Evolutionary conservation across 2,797 vertebrate species (phyloP).

Genomic region (Periophthalmus magnuspinnatus): DNA sequence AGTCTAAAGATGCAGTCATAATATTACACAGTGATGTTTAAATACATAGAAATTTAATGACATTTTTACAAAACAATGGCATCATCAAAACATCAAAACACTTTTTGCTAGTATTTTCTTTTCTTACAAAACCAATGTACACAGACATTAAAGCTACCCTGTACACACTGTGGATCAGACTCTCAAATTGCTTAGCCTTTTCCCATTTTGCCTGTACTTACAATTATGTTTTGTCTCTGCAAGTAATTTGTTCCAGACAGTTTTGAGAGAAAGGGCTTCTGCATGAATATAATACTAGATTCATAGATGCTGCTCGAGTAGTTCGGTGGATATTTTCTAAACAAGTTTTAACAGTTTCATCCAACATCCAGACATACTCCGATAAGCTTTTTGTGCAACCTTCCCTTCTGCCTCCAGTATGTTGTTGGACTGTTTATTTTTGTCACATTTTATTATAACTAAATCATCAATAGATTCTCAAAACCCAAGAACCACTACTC

Average conservation of each 20-base stretch:
- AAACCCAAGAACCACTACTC: not conserved
- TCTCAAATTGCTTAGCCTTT: slow-evolving; percentile 14
- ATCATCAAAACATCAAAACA: slow-evolving; percentile 89
- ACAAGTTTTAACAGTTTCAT: not conserved
- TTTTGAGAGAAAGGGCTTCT: slow-evolving; percentile 32
- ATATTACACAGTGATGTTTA: slow-evolving; percentile 52
- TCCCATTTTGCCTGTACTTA: not conserved
- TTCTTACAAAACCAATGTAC: slow-evolving; percentile 81
- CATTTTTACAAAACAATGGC: slow-evolving; percentile 88
- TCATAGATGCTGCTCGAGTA: slow-evolving; percentile 25
- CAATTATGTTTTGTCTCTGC: slow-evolving; percentile 11
- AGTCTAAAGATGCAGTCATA: not conserved
- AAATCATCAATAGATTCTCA: not conserved
- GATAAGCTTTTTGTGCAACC: slow-evolving; percentile 30
- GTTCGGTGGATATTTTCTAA: slow-evolving; percentile 35
- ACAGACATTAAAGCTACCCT: slow-evolving; percentile 72
- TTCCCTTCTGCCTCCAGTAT: slow-evolving; percentile 12
- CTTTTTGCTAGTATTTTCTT: slow-evolving; percentile 76
- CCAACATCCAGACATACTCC: not conserved
- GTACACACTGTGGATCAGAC: slow-evolving; percentile 68
- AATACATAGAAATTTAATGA: slow-evolving; percentile 98
- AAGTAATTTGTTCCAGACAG: slow-evolving; percentile 17
- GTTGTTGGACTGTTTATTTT: not conserved
- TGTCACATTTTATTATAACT: not conserved
- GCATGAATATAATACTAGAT: slow-evolving; percentile 60